A percentile compares a stretch with the other conserved stretches of the same genome.
Evolutionary conservation across 2,888 invertebrate species (phyloP).

Genomic region (Sepiola atlantica): DNA sequence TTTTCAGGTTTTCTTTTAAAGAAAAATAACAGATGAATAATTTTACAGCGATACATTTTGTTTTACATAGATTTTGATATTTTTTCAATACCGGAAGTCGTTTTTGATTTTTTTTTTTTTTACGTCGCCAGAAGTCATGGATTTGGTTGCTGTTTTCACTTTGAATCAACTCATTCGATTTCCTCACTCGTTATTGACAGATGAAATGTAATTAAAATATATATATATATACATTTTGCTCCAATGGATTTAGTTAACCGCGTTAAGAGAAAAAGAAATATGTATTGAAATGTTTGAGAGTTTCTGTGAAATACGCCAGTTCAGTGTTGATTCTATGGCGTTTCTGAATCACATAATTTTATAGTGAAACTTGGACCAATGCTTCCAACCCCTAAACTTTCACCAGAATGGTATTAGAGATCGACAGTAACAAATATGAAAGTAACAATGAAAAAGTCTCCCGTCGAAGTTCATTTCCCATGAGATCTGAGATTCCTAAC

Average conservation of each 20-base stretch:
- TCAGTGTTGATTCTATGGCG: background rate
- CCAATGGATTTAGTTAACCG: background rate
- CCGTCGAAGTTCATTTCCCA: background rate
- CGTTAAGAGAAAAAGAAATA: background rate
- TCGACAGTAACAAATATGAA: background rate
- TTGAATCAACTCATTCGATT: background rate
- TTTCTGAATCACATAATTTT: background rate
- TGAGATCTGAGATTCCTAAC: background rate
- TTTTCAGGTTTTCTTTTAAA: background rate
- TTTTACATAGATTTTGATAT: background rate
- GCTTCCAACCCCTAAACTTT: background rate
- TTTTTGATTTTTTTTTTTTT: background rate
- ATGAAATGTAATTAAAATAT: background rate
- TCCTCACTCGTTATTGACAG: background rate
- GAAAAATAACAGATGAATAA: background rate
- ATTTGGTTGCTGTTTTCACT: background rate
- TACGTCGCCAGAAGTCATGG: background rate
- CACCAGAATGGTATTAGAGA: slow-evolving; percentile 19
- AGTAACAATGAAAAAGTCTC: background rate
- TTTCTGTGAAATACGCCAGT: background rate
- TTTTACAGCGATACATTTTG: background rate
- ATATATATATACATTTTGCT: background rate
- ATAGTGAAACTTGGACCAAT: background rate
- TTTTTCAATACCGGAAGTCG: background rate
- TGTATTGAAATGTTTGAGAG: background rate